A percentile compares a stretch with the other conserved stretches of the same genome.
phyloP scores from a whole-genome alignment of 2,888 invertebrate genomes.

The Odontothrips loti region DNA sequence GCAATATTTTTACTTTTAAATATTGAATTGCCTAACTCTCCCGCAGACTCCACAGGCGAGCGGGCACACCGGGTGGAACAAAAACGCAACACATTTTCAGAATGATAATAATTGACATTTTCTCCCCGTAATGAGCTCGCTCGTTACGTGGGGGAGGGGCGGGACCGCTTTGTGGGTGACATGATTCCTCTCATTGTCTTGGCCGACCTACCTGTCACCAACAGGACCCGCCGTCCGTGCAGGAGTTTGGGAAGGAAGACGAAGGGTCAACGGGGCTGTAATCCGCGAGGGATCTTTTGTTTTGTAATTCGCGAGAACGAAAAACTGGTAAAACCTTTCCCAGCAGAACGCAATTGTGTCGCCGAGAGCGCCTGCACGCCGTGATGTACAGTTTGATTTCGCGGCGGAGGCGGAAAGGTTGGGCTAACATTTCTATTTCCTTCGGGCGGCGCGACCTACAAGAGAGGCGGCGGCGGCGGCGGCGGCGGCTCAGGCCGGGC shows the following conservation, averaged over 20 bases:
- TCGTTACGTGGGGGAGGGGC: neutral
- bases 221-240: neutral
- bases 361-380: neutral
- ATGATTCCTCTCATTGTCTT: neutral
- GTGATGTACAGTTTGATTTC: neutral
- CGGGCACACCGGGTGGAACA: too few relatives aligned
- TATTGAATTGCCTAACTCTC: too few relatives aligned
- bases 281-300: too few relatives aligned
- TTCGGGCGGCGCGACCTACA: neutral
- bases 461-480: neutral
- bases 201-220: neutral
- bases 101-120: conserved; percentile 11
- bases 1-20: too few relatives aligned
- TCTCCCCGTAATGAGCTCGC: neutral
- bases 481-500: neutral
- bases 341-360: too few relatives aligned
- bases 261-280: too few relatives aligned
- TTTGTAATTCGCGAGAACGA: too few relatives aligned
- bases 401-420: neutral
- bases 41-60: too few relatives aligned
- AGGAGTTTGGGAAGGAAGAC: neutral
- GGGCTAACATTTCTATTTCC: neutral
- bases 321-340: too few relatives aligned
- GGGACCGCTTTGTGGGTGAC: neutral
- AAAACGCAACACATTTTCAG: neutral